phyloP scores from a whole-genome alignment of 1,140 invertebrate genomes.

The Drosophila suzukii region DNA sequence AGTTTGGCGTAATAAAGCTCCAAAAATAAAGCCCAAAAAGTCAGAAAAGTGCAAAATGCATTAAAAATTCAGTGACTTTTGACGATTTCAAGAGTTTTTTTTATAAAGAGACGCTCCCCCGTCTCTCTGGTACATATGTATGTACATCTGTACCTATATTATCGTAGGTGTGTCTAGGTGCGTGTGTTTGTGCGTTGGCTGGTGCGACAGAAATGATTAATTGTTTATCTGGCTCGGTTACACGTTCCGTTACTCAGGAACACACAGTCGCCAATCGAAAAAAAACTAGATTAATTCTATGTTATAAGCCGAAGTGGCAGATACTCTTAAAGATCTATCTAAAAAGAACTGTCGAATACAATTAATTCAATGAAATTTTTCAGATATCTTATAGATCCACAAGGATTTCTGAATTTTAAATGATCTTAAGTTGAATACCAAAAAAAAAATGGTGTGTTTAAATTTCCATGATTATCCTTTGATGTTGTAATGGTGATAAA shows the following conservation, averaged over 20 bases:
- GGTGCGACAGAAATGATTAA: conserved; percentile 33
- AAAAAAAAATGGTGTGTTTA: too few relatives aligned
- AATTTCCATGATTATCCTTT: too few relatives aligned
- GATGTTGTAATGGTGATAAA: too few relatives aligned
- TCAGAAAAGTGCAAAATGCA: conserved; percentile 43
- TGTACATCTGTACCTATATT: not conserved
- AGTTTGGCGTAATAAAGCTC: conserved; percentile 24
- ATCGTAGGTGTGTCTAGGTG: not conserved
- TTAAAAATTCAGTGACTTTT: conserved; percentile 23
- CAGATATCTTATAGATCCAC: not conserved
- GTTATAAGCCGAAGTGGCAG: not conserved
- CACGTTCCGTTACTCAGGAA: conserved; percentile 46
- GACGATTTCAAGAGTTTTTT: conserved; percentile 5
- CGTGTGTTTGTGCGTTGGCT: not conserved
- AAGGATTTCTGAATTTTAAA: not conserved
- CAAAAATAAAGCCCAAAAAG: conserved; percentile 19
- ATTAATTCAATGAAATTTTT: not conserved
- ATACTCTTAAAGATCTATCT: conserved; percentile 1
- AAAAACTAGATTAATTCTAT: not conserved
- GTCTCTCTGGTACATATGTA: not conserved
- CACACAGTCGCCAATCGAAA: conserved; percentile 14
- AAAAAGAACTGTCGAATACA: not conserved
- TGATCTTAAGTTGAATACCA: not conserved
- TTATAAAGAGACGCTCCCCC: conserved; percentile 12
- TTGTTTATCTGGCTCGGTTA: conserved; percentile 40